A percentile compares a stretch with the other conserved stretches of the same genome.
Evolutionary conservation across 2,113 vertebrate genomes (phyloP).

Genomic region (Actenoides hombroni): DNA sequence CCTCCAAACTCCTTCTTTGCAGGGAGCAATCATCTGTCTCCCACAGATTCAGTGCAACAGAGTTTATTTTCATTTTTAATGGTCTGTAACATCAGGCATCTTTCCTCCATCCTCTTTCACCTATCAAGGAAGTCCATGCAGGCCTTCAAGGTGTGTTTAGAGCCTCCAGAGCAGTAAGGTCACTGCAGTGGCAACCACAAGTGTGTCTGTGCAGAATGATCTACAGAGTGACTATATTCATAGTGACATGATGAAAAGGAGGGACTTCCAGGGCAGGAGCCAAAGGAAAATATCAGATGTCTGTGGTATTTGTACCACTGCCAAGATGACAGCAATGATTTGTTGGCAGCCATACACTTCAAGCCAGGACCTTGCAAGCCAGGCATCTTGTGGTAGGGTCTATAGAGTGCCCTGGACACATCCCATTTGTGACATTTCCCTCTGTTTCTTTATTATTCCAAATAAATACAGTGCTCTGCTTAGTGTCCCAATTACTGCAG

Average conservation of each 20-base stretch:
- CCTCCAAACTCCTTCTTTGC: neutral
- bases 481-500: neutral
- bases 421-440: neutral
- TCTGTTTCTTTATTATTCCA: neutral
- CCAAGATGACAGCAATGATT: slow-evolving; percentile 24
- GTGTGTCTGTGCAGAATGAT: neutral
- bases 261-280: neutral
- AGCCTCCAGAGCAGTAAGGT: neutral
- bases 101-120: neutral
- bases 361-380: neutral
- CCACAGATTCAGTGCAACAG: neutral
- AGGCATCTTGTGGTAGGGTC: neutral
- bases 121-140: accelerated
- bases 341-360: neutral
- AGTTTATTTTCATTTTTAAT: neutral
- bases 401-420: neutral
- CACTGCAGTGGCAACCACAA: neutral
- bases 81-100: neutral
- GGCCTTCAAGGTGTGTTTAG: neutral
- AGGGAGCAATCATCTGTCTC: neutral
- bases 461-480: neutral
- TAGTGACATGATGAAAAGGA: neutral
- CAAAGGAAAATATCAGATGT: neutral
- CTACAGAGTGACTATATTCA: neutral
- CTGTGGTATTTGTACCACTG: neutral